These are phyloP conservation scores for Chaetophractus vellerosus DNA, from an alignment of 2,797 vertebrate species.

Conservation along the genomic window DNA sequence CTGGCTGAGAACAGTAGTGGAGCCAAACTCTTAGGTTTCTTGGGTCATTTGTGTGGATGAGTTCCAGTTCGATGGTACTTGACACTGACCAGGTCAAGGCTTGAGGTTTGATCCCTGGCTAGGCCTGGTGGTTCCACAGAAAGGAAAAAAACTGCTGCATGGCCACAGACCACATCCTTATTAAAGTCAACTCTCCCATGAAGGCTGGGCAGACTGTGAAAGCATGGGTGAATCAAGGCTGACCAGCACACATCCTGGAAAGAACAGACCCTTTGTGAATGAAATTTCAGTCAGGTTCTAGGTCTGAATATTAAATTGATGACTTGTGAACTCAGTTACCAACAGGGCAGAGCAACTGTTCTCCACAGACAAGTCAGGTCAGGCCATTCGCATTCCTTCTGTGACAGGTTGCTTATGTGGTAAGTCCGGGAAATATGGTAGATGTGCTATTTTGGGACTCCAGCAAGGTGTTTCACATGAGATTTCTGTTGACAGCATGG, in stretches of 20 bases:
- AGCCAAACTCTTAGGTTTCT: not conserved
- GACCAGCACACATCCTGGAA: not conserved
- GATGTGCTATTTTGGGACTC: not conserved
- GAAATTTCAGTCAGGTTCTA: slow-evolving; percentile 51
- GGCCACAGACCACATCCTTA: not conserved
- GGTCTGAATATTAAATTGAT: not conserved
- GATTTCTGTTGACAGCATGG: not conserved
- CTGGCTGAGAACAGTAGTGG: not conserved
- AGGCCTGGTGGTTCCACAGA: not conserved
- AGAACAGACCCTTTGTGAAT: not conserved
- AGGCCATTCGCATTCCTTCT: not conserved
- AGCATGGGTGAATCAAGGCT: not conserved
- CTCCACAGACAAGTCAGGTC: not conserved
- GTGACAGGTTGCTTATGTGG: not conserved
- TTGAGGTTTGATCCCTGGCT: not conserved
- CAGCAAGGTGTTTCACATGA: not conserved
- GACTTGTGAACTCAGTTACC: not conserved
- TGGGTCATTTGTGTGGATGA: not conserved
- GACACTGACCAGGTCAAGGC: not conserved
- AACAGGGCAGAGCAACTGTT: not conserved
- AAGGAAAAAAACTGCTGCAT: not conserved
- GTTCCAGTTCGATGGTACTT: not conserved
- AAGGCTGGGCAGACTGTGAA: not conserved
- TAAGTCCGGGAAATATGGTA: not conserved
- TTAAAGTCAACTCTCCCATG: not conserved